phyloP scores from a whole-genome alignment of 2,797 vertebrate species.

The Tauraco hartlaubi region DNA sequence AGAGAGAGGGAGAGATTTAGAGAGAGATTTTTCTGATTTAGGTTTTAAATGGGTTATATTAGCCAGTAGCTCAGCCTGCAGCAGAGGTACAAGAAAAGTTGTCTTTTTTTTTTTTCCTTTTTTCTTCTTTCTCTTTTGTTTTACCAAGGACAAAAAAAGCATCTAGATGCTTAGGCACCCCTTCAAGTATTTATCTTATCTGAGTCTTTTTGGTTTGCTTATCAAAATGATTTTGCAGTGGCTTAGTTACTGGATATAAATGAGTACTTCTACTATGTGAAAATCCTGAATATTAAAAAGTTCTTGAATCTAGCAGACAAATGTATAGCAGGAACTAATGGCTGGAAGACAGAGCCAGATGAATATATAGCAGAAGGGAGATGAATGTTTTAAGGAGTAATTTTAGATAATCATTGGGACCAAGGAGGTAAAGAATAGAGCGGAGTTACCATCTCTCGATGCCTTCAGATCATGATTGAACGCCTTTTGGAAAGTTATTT shows the following conservation, averaged over 20 bases:
- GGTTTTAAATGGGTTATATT: not conserved
- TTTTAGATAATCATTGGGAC: conserved; percentile 20
- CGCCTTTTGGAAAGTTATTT: not conserved
- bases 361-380: not conserved
- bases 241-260: not conserved
- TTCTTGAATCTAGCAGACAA: not conserved
- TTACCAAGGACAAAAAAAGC: not conserved
- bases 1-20: not conserved
- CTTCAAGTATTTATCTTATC: not conserved
- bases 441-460: not conserved
- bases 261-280: not conserved
- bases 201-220: not conserved
- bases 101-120: not conserved
- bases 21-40: not conserved
- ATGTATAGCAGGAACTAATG: not conserved
- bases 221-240: not conserved
- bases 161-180: not conserved
- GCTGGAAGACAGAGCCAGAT: not conserved
- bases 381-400: not conserved
- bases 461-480: not conserved
- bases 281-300: not conserved
- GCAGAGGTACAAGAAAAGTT: not conserved
- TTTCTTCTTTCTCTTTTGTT: not conserved
- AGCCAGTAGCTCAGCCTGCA: not conserved
- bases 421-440: not conserved